Conservation (phyloP, 2,888 invertebrate species). For the Hipparchia semele region DNA sequence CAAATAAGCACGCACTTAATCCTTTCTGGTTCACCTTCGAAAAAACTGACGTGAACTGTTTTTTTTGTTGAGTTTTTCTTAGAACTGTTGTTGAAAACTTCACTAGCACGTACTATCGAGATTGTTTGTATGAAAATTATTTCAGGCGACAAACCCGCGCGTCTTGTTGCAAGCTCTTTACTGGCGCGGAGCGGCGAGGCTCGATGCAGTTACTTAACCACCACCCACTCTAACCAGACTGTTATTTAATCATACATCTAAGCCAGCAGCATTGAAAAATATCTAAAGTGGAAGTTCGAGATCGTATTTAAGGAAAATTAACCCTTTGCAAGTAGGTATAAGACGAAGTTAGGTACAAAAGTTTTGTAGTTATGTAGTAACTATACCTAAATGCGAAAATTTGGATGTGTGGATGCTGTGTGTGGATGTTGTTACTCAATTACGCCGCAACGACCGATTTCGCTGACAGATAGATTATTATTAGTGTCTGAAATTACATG, state of each 20-base stretch:
- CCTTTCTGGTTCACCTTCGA: conserved; percentile 3
- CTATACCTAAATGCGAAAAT: too few relatives aligned
- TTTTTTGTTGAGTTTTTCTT: background rate
- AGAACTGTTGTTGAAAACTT: background rate
- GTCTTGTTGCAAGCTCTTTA: conserved; percentile 28
- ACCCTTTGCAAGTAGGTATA: too few relatives aligned
- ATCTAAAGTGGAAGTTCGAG: background rate
- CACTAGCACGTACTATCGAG: conserved; percentile 6
- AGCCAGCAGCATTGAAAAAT: background rate
- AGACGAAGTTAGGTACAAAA: too few relatives aligned
- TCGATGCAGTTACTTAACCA: conserved; percentile 33
- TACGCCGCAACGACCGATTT: too few relatives aligned
- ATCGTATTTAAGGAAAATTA: background rate
- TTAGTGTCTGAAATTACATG: too few relatives aligned
- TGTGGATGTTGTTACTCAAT: too few relatives aligned
- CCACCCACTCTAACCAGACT: conserved; percentile 31
- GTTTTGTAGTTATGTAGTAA: too few relatives aligned
- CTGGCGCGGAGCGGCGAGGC: conserved; percentile 25
- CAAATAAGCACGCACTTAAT: conserved; percentile 27
- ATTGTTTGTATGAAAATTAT: conserved; percentile 10
- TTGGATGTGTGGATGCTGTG: too few relatives aligned
- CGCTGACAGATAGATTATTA: too few relatives aligned
- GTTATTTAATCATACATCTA: conserved; percentile 19
- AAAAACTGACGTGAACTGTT: background rate
- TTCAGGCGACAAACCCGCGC: conserved; percentile 30